phyloP scores from a whole-genome alignment of 92 coral and sea anemone species.

The Epizoanthus illoricatus region DNA sequence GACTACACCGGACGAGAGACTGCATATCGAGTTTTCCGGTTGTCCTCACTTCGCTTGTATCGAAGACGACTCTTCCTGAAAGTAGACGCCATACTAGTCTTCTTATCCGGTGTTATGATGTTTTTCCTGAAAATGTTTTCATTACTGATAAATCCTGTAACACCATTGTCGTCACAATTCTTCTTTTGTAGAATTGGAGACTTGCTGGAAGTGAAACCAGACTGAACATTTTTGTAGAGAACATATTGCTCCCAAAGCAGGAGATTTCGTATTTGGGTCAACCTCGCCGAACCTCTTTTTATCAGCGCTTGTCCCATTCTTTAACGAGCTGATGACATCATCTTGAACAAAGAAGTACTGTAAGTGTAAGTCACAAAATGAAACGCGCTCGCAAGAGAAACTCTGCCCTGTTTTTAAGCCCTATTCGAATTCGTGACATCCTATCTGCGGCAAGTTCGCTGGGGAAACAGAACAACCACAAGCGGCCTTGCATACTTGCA shows the following conservation, averaged over 20 bases:
- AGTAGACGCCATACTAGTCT: conserved; percentile 25
- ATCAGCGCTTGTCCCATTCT: background rate
- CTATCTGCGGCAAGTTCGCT: conserved; percentile 30
- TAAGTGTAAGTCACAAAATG: background rate
- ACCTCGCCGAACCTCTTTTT: conserved; percentile 6
- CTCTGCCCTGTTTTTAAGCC: background rate
- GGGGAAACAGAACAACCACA: conserved; percentile 13
- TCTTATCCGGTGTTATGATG: conserved; percentile 34
- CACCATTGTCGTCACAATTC: conserved; percentile 20
- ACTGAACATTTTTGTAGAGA: background rate
- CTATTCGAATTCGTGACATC: conserved; percentile 10
- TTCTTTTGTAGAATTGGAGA: background rate
- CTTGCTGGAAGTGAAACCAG: background rate
- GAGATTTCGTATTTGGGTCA: background rate
- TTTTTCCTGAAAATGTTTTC: conserved; percentile 80
- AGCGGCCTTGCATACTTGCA: background rate
- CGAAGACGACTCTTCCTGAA: conserved; percentile 40
- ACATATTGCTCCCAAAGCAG: background rate
- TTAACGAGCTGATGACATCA: conserved; percentile 31
- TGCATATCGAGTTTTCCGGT: conserved; percentile 39
- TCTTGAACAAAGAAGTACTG: conserved; percentile 26
- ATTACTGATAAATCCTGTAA: conserved; percentile 50
- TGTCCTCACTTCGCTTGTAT: conserved; percentile 14
- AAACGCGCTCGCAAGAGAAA: conserved; percentile 2
- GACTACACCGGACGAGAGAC: conserved; percentile 9